Evolutionary conservation across 2,888 invertebrate genomes (phyloP).

Genomic region (Myathropa florea): DNA sequence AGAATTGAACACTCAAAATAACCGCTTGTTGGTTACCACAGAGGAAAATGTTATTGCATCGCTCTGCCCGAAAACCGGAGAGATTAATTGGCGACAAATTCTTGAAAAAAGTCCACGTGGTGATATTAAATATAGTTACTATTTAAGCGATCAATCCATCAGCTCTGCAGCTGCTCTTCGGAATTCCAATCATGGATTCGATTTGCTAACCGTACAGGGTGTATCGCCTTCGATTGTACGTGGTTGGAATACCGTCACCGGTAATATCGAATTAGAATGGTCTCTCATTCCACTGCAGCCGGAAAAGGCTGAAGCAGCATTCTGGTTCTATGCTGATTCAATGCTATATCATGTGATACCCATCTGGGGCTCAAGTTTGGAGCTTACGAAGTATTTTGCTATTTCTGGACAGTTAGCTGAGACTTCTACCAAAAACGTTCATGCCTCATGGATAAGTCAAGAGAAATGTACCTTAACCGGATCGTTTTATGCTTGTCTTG

Average conservation of each 20-base stretch:
- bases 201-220: conserved; percentile 89
- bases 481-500: conserved; percentile 85
- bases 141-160: conserved; percentile 19
- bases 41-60: conserved; percentile 94
- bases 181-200: conserved; percentile 81
- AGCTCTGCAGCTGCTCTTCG: conserved; percentile 76
- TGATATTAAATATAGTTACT: conserved; percentile 83
- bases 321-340: conserved; percentile 84
- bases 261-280: conserved; percentile 89
- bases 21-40: conserved; percentile 90
- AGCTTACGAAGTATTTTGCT: conserved; percentile 85
- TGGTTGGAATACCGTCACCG: conserved; percentile 89
- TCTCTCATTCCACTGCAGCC: conserved; percentile 81
- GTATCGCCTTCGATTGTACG: conserved; percentile 87
- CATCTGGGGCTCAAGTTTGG: conserved; percentile 84
- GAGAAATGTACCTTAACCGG: conserved; percentile 83
- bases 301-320: conserved; percentile 80
- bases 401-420: conserved; percentile 82
- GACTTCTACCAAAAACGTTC: conserved; percentile 83
- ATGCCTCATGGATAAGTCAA: conserved; percentile 84
- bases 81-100: conserved; percentile 88
- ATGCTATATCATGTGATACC: conserved; percentile 85
- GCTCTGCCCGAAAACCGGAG: conserved; percentile 89
- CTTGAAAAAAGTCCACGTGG: conserved; percentile 85
- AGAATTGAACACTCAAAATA: conserved; percentile 87